phyloP scores from a whole-genome alignment of 2,797 vertebrate species.

The Gymnothorax javanicus region DNA sequence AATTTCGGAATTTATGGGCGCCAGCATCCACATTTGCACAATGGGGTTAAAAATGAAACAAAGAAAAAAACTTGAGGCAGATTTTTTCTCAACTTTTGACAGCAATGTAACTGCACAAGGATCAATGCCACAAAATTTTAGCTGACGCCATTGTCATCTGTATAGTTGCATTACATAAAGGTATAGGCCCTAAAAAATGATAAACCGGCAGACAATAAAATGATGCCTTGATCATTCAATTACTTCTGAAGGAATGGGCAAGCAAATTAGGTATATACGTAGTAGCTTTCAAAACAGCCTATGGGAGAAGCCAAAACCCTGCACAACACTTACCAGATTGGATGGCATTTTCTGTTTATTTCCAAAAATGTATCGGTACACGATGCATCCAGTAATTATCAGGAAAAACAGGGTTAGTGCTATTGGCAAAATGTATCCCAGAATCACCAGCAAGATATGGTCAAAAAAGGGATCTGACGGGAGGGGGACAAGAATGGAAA shows the following conservation, averaged over 20 bases:
- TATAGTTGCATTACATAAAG: neutral
- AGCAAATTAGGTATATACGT: too few species aligned
- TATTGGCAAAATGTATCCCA: conserved; percentile 46
- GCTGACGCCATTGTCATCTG: neutral
- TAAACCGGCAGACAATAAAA: neutral
- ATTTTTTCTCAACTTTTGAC: neutral
- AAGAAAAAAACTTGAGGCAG: neutral
- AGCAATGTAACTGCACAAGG: neutral
- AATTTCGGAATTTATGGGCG: too few species aligned
- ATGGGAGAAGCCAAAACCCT: neutral
- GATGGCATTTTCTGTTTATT: conserved; percentile 43
- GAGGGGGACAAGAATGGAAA: neutral
- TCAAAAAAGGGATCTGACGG: conserved; percentile 41
- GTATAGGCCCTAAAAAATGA: neutral
- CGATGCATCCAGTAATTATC: conserved; percentile 29
- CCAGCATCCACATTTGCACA: too few species aligned
- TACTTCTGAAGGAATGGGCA: too few species aligned
- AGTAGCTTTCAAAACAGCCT: neutral
- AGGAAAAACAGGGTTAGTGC: conserved; percentile 45
- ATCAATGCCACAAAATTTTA: neutral
- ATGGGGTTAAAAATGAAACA: neutral
- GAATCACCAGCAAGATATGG: conserved; percentile 36
- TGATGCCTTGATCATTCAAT: too few species aligned
- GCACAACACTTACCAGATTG: conserved; percentile 40
- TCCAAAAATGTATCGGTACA: conserved; percentile 50